Evolutionary conservation across 2,113 vertebrate genomes (phyloP).

Genomic region (Todiramphus saurophagus): DNA sequence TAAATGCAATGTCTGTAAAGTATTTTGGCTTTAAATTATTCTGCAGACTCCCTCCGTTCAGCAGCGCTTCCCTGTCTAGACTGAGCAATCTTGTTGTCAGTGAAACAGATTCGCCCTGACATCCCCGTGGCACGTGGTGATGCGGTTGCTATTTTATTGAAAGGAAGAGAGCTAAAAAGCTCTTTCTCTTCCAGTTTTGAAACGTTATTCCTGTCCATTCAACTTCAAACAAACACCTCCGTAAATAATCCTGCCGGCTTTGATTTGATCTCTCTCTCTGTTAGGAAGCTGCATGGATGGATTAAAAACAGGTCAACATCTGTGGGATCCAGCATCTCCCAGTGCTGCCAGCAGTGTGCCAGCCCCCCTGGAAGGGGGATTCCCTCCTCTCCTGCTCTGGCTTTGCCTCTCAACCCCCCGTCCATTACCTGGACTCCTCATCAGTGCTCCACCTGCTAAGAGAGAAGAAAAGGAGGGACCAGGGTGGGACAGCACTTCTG

Average conservation of each 20-base stretch:
- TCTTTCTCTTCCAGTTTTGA: neutral
- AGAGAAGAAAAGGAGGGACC: neutral
- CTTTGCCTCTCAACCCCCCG: rapidly evolving
- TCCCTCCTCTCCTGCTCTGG: neutral
- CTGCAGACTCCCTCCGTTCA: conserved; percentile 37
- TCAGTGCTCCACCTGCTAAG: neutral
- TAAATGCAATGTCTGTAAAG: neutral
- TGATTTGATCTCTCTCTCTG: neutral
- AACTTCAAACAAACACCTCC: conserved; percentile 38
- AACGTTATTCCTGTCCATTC: conserved; percentile 13
- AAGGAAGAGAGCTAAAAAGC: conserved; percentile 7
- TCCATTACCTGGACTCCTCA: neutral
- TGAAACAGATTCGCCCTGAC: conserved; percentile 67
- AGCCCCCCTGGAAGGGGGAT: neutral
- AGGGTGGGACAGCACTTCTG: neutral
- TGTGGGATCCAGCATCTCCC: neutral
- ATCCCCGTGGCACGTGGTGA: neutral
- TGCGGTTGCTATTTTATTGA: conserved; percentile 18
- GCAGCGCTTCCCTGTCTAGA: conserved; percentile 42
- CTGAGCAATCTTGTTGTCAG: conserved; percentile 69
- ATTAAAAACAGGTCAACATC: neutral
- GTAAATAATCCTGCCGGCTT: neutral
- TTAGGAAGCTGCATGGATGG: neutral
- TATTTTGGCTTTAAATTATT: conserved; percentile 66
- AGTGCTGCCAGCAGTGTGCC: neutral